These are phyloP conservation scores for Eupithecia tripunctaria DNA, from an alignment of 2,888 invertebrate species.

Conservation along the genomic window DNA sequence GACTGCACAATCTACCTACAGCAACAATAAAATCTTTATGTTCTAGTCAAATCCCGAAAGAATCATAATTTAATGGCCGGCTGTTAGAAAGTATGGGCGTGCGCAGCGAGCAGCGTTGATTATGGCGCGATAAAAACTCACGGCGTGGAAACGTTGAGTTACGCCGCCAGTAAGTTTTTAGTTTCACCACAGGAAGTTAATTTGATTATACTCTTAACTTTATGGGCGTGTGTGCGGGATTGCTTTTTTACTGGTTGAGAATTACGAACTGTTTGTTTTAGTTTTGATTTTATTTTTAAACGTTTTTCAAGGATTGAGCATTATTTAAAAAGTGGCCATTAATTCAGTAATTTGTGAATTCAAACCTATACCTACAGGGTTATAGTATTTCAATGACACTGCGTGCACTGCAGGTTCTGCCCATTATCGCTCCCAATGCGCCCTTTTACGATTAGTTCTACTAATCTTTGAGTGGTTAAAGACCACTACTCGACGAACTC, in stretches of 20 bases:
- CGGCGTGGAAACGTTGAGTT: conserved; percentile 30
- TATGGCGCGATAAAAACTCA: conserved; percentile 33
- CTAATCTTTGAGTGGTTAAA: too few relatives aligned
- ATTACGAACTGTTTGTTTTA: not conserved
- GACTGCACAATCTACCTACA: not conserved
- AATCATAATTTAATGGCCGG: conserved; percentile 12
- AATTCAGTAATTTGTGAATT: not conserved
- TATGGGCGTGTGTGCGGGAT: conserved; percentile 8
- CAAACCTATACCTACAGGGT: too few relatives aligned
- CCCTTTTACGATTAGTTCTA: too few relatives aligned
- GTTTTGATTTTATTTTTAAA: not conserved
- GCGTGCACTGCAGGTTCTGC: too few relatives aligned
- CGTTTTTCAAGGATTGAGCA: not conserved
- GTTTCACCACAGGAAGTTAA: conserved; percentile 11
- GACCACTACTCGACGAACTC: too few relatives aligned
- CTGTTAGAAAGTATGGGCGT: conserved; percentile 12
- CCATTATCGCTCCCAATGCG: too few relatives aligned
- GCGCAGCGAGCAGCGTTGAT: conserved; percentile 20
- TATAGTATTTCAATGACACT: too few relatives aligned
- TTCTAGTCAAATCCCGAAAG: not conserved
- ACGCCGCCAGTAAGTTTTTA: conserved; percentile 24
- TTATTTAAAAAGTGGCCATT: too few relatives aligned
- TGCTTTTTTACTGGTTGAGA: conserved; percentile 4
- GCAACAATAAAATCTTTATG: not conserved
- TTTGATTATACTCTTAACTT: conserved; percentile 8